Conservation (phyloP, 2,113 vertebrate species). For the Miniopterus natalensis region DNA sequence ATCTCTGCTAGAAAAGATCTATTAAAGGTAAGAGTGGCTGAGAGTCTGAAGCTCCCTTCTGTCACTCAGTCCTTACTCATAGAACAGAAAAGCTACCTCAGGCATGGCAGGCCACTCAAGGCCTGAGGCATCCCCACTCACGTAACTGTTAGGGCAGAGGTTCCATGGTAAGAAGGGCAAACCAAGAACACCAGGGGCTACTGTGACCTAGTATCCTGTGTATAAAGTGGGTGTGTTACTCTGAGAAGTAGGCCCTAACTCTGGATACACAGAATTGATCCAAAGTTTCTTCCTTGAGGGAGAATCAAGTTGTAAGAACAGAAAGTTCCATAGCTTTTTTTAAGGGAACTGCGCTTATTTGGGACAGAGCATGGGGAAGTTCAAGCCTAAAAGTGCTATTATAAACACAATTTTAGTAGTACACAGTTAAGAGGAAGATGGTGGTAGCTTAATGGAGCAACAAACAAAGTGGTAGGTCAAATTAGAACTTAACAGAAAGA, state of each 20-base stretch:
- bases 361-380: background rate
- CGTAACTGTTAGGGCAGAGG: background rate
- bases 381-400: background rate
- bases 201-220: background rate
- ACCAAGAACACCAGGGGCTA: background rate
- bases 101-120: background rate
- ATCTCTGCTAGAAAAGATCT: background rate
- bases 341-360: background rate
- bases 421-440: background rate
- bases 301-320: background rate
- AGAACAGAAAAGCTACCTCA: background rate
- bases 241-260: background rate
- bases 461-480: background rate
- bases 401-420: background rate
- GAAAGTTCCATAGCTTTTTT: background rate
- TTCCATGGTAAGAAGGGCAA: background rate
- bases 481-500: background rate
- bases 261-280: background rate
- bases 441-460: background rate
- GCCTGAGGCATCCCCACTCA: background rate
- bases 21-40: background rate
- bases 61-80: background rate
- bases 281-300: background rate
- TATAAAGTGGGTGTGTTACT: background rate
- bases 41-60: background rate